These are phyloP conservation scores for Micromesistius poutassou DNA, from an alignment of 2,797 vertebrate genomes.

Conservation along the genomic window DNA sequence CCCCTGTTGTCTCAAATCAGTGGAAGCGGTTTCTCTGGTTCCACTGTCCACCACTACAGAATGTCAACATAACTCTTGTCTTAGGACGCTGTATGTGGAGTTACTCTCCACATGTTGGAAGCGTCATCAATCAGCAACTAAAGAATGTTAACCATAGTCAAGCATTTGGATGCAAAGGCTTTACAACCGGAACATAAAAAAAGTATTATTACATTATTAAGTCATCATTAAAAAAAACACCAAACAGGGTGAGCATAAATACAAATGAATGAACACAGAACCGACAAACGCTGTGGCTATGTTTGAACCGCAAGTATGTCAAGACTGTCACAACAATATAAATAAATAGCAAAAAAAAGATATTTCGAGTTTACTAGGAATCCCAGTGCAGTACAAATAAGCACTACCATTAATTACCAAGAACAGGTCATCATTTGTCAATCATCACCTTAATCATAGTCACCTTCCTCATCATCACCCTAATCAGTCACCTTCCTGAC, in stretches of 20 bases:
- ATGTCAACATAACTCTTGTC: not conserved
- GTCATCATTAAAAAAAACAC: not conserved
- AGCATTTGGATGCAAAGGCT: not conserved
- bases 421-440: not conserved
- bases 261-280: not conserved
- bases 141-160: not conserved
- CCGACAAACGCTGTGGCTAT: not conserved
- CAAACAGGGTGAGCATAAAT: not conserved
- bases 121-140: too few relatives aligned
- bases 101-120: too few relatives aligned
- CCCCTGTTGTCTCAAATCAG: too few relatives aligned
- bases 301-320: not conserved
- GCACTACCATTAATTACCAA: not conserved
- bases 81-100: too few relatives aligned
- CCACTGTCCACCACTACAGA: not conserved
- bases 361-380: not conserved
- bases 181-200: not conserved
- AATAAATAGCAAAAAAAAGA: not conserved
- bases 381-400: not conserved
- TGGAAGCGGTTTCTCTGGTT: too few relatives aligned
- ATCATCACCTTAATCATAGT: not conserved
- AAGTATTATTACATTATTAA: not conserved
- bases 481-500: not conserved
- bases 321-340: not conserved
- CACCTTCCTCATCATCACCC: not conserved